Conservation (phyloP, 2,888 invertebrate species). For the Alsophila aescularia region DNA sequence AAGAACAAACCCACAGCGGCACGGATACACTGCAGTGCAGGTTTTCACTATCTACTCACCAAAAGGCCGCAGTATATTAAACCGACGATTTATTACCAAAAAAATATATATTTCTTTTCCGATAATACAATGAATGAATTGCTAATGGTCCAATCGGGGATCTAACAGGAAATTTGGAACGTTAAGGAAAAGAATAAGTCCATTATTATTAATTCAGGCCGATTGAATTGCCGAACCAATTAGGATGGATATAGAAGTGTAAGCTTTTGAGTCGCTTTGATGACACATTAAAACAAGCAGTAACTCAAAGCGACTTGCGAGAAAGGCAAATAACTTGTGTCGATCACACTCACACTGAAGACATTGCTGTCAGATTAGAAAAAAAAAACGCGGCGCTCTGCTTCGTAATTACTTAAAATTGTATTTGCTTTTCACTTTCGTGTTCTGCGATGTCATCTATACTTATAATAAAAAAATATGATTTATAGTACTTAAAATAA, state of each 20-base stretch:
- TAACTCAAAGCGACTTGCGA: not conserved
- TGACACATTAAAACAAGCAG: conserved; percentile 3
- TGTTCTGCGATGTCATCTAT: too few species aligned
- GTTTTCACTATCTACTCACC: conserved; percentile 10
- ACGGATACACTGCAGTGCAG: conserved; percentile 21
- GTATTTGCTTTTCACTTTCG: too few species aligned
- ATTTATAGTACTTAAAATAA: too few species aligned
- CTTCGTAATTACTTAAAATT: too few species aligned
- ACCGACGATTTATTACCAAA: conserved; percentile 21
- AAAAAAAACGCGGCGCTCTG: too few species aligned
- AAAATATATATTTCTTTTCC: conserved; percentile 7
- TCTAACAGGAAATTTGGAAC: conserved; percentile 4
- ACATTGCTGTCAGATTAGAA: too few species aligned
- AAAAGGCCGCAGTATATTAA: conserved; percentile 16
- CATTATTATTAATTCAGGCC: conserved; percentile 15
- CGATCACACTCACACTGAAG: too few species aligned
- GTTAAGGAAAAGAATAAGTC: conserved; percentile 7
- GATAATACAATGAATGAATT: conserved; percentile 17
- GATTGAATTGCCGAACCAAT: conserved; percentile 22
- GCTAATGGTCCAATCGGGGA: conserved; percentile 15
- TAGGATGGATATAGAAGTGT: conserved; percentile 7
- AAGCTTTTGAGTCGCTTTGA: conserved; percentile 13
- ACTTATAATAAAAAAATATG: too few species aligned
- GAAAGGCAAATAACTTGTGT: too few species aligned
- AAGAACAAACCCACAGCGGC: conserved; percentile 6